phyloP scores from a whole-genome alignment of 1,140 invertebrate species.

The Agrypnia vestita region DNA sequence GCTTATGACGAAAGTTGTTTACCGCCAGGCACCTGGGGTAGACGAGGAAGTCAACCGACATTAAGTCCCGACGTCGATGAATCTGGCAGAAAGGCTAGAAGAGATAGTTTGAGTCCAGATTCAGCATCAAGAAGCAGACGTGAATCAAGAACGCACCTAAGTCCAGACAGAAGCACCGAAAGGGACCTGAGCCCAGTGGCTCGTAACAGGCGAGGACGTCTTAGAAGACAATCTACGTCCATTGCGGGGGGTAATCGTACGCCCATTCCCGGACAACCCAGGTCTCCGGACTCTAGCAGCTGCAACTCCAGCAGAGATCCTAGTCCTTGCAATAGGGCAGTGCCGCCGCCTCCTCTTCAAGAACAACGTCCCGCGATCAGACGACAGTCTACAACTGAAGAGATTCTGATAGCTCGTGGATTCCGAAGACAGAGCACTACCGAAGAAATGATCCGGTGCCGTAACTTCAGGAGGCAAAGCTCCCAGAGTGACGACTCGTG shows the following conservation, averaged over 20 bases:
- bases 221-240: slow-evolving; percentile 87
- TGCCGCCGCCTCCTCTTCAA: slow-evolving; percentile 67
- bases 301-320: slow-evolving; percentile 83
- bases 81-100: slow-evolving; percentile 81
- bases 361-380: slow-evolving; percentile 81
- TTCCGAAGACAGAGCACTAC: slow-evolving; percentile 92
- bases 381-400: slow-evolving; percentile 91
- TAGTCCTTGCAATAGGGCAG: slow-evolving; percentile 79
- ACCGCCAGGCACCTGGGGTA: slow-evolving; percentile 81
- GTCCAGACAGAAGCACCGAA: slow-evolving; percentile 83
- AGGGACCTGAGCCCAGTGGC: slow-evolving; percentile 82
- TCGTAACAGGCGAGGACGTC: slow-evolving; percentile 75
- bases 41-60: slow-evolving; percentile 81
- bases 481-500: slow-evolving; percentile 86
- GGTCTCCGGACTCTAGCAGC: slow-evolving; percentile 84
- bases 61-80: slow-evolving; percentile 82
- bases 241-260: slow-evolving; percentile 75
- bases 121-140: slow-evolving; percentile 80
- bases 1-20: slow-evolving; percentile 88
- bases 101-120: slow-evolving; percentile 90
- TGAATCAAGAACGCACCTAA: slow-evolving; percentile 83
- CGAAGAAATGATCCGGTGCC: slow-evolving; percentile 92
- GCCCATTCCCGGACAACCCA: slow-evolving; percentile 66
- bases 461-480: slow-evolving; percentile 88
- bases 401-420: slow-evolving; percentile 91